A percentile compares a stretch with the other conserved stretches of the same genome.
Evolutionary conservation across 2,113 vertebrate genomes (phyloP).

Genomic region (Perccottus glenii): DNA sequence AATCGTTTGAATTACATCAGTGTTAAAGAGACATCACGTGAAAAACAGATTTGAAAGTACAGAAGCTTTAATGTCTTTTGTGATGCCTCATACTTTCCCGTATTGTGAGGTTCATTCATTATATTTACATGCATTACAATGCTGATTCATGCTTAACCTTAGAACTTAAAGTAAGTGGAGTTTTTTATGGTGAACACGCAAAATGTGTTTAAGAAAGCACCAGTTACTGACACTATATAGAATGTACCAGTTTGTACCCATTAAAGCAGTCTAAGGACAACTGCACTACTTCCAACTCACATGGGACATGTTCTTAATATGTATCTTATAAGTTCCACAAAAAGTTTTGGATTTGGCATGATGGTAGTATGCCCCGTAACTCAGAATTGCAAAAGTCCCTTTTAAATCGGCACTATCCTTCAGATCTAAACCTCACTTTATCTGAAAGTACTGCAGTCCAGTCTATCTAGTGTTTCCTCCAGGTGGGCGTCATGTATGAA

Average conservation of each 20-base stretch:
- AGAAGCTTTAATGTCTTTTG: slow-evolving; percentile 1
- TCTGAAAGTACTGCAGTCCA: too few relatives aligned
- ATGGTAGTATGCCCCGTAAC: too few relatives aligned
- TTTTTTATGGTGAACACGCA: slow-evolving; percentile 38
- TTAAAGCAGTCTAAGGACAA: too few relatives aligned
- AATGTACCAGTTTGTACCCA: not conserved
- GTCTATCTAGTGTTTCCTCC: too few relatives aligned
- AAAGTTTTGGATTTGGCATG: too few relatives aligned
- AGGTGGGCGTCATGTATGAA: too few relatives aligned
- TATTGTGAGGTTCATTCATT: slow-evolving; percentile 27
- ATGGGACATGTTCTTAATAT: too few relatives aligned
- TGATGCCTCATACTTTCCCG: slow-evolving; percentile 7
- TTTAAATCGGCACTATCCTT: too few relatives aligned
- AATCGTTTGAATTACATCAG: slow-evolving; percentile 11
- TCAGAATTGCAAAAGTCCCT: too few relatives aligned
- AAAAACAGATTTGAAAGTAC: slow-evolving; percentile 13
- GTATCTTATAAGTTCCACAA: too few relatives aligned
- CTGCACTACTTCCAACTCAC: too few relatives aligned
- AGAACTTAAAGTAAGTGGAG: slow-evolving; percentile 24
- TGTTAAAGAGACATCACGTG: not conserved
- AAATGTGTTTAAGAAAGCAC: slow-evolving; percentile 47
- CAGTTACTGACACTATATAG: slow-evolving; percentile 9
- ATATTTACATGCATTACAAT: slow-evolving; percentile 58
- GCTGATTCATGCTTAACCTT: slow-evolving; percentile 54
- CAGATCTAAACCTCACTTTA: too few relatives aligned